Base-by-base conservation (phyloP, 2,797 vertebrate species). In the Acanthiza pusilla region DNA sequence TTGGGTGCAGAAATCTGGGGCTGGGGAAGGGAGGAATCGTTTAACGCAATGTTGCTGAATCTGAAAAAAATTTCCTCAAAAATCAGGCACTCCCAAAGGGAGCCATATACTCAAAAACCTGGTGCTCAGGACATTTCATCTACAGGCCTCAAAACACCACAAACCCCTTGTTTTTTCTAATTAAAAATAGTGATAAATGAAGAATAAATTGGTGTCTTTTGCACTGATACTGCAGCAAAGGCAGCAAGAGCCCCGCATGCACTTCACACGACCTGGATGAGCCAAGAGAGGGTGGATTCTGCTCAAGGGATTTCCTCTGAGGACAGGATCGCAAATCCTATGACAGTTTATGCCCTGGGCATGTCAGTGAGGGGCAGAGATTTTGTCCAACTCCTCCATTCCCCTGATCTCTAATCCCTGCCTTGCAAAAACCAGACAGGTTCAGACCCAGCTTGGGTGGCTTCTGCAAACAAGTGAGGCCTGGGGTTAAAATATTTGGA, bases 221-320 rank as follows among this genome's bases (percentile, higher is more conserved):
- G 15, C 53, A 42, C 16, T 22, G 53, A 17, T 34, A 32, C 4
- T 66, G 11, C 60, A 73, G n/a, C 2, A 6, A 88, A 81, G 20
- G 14, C 27, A 53, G 18, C 20, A 21, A 77, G 11, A 88, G 4
- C 27, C 26, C 4, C 9, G 2, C 1, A 7, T 40, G 8, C 51
- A 32, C 17, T 53, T 57, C 32, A 34, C 16, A 40, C 0, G 1
- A 65, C 7, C 7, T 72, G 12, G 47, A 8, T 4, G 9, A 30
- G 22, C 43, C 73, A 47, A 19, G 14, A 30, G 22, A 61, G 38
- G 8, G 2, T 16, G 27, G 38, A 6, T 45, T 66, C 25, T 25
- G 32, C 62, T 68, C 47, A 32, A 30, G n/a, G 85, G 9, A 34
- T 85, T 85, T 67, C 11, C 48, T 66, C 9, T 18, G 23, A 60